Conservation (phyloP, 2,113 vertebrate species). For the Nestor notabilis region DNA sequence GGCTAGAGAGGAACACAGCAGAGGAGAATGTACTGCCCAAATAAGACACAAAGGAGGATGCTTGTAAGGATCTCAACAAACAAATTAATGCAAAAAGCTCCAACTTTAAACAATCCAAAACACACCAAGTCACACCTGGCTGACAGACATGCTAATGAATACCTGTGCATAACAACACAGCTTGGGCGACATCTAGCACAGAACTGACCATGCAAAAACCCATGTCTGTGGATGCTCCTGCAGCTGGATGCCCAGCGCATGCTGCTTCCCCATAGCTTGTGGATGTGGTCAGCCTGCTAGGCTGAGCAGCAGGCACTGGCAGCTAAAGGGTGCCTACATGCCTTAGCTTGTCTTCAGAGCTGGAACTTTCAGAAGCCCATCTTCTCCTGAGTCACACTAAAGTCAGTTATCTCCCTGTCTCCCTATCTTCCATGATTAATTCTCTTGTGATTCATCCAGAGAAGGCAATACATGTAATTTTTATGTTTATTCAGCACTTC, state of each 20-base stretch:
- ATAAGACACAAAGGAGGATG: neutral
- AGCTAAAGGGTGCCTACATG: neutral
- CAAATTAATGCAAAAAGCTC: neutral
- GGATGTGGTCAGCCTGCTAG: neutral
- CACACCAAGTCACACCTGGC: neutral
- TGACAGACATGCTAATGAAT: neutral
- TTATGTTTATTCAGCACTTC: neutral
- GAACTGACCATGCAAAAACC: neutral
- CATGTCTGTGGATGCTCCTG: neutral
- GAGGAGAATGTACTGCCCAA: neutral
- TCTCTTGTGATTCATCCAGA: neutral
- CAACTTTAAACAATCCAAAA: neutral
- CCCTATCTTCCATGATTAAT: neutral
- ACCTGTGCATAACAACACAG: neutral
- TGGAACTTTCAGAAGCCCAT: neutral
- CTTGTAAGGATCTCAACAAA: neutral
- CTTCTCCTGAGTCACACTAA: neutral
- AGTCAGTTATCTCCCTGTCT: neutral
- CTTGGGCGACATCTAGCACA: neutral
- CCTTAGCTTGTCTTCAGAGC: neutral
- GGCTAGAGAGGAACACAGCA: neutral
- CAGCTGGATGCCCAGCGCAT: neutral
- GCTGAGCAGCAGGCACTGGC: neutral
- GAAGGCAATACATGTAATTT: neutral
- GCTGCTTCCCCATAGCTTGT: rapidly evolving